Evolutionary conservation across 1,140 invertebrate species (phyloP), one percentile per base, ranked within the genome.

Genomic region (Nephila pilipes): DNA sequence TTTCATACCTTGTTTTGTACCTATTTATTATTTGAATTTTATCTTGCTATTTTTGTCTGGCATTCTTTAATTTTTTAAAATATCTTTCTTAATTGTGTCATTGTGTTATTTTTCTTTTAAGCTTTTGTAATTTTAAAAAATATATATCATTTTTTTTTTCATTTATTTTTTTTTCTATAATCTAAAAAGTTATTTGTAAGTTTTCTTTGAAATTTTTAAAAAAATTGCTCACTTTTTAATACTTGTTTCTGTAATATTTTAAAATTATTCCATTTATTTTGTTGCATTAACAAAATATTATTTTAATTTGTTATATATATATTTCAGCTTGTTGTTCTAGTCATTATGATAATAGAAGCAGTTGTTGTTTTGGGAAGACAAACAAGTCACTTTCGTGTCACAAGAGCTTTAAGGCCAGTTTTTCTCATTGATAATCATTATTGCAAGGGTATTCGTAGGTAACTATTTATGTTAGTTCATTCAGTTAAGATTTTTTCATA

Each of bases 361-460:
- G 96, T 98, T 58, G 97, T 97, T 29, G 97, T 99, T 32, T 95
- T 99, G 29, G 96, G 97, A 89, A 96, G 98, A 79, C 98, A 98
- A 95, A 97, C 97, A 0, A 98, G 97, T 6, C 98, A 99, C 95
- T 98, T 98, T 95, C 96, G 98, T 12, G 97, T 98, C 29, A 98
- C 98, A 1, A 96, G 98, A 94, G 97, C 98, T 5, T 95, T 99
- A 14, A 96, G 98, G n/a, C 98, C 98, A 32, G 97, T 99, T 94
- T 99, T 99, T 96, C 95, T 99, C 57, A 97, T 99, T 29, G 98
- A 99, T 95, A 98, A 98, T 32, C 96, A 97, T 94, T 98, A 98
- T 94, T 97, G 97, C 94, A 97, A 98, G 55, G 96, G 96, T 22
- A 96, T 97, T 58, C 94, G 96, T 91, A 95, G 96, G 95, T 96